Conservation (phyloP, 2,797 vertebrate species). For the Eleutherodactylus coqui region DNA sequence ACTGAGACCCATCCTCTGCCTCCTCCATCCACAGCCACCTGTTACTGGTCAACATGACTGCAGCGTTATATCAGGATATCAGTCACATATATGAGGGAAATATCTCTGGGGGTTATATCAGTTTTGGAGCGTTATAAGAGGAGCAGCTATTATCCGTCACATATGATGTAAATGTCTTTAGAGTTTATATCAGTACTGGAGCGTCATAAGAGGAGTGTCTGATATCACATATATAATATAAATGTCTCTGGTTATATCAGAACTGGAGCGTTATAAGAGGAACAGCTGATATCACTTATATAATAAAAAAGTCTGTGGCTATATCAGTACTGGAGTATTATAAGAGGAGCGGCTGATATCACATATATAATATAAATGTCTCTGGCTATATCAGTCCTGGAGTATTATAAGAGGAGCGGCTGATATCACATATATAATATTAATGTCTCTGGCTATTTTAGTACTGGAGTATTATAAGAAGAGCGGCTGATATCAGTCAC, state of each 20-base stretch:
- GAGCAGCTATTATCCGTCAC: background rate
- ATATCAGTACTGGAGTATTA: too few relatives aligned
- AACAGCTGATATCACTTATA: too few relatives aligned
- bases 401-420: too few relatives aligned
- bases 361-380: too few relatives aligned
- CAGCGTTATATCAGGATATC: background rate
- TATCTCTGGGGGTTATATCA: too few relatives aligned
- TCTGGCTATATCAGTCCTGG: too few relatives aligned
- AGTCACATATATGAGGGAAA: background rate
- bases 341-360: too few relatives aligned
- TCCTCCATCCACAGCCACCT: slow-evolving; percentile 3
- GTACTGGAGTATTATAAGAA: too few relatives aligned
- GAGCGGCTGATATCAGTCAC: background rate
- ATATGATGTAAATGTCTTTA: background rate
- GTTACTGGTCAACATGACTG: background rate
- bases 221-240: background rate
- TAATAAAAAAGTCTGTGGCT: too few relatives aligned
- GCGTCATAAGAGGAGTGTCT: background rate
- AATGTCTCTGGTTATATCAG: background rate
- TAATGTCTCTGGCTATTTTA: too few relatives aligned
- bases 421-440: too few relatives aligned
- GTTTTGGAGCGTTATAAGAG: background rate
- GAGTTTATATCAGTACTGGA: background rate
- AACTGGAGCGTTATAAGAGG: too few relatives aligned
- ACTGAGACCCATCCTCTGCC: background rate